phyloP scores from a whole-genome alignment of 2,113 vertebrate genomes.

The Pituophis catenifer region DNA sequence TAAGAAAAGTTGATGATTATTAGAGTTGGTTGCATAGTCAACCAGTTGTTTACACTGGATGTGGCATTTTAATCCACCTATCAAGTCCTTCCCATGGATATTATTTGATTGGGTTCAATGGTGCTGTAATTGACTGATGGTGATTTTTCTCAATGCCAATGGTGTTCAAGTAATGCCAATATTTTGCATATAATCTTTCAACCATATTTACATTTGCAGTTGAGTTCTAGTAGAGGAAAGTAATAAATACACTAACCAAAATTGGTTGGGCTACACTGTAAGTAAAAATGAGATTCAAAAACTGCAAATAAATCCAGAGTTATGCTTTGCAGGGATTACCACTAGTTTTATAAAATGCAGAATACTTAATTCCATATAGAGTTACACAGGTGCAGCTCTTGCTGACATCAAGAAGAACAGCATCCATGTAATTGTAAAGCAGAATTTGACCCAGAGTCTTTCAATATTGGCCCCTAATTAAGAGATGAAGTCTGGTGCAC shows the following conservation, averaged over 20 bases:
- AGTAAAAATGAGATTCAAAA: conserved; percentile 76
- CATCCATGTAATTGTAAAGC: conserved; percentile 53
- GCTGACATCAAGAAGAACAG: conserved; percentile 40
- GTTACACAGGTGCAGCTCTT: conserved; percentile 56
- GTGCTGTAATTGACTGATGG: not conserved
- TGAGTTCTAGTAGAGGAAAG: conserved; percentile 69
- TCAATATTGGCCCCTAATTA: conserved; percentile 76
- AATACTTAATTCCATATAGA: conserved; percentile 54
- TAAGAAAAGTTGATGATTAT: not conserved
- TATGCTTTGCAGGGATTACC: conserved; percentile 65
- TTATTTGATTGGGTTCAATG: not conserved
- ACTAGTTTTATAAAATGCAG: conserved; percentile 71
- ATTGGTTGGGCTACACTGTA: conserved; percentile 68
- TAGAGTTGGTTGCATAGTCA: not conserved
- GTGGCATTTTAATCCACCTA: not conserved
- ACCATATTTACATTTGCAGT: conserved; percentile 71
- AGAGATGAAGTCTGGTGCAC: conserved; percentile 73
- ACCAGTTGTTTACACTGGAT: not conserved
- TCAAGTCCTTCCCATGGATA: not conserved
- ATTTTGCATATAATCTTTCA: conserved; percentile 78
- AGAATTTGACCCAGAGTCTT: conserved; percentile 63
- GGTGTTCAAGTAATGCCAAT: not conserved
- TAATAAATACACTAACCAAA: conserved; percentile 78
- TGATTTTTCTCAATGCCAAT: not conserved
- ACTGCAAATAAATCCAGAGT: conserved; percentile 75